phyloP scores from a whole-genome alignment of 2,888 invertebrate genomes.

The Mylabris sibirica region DNA sequence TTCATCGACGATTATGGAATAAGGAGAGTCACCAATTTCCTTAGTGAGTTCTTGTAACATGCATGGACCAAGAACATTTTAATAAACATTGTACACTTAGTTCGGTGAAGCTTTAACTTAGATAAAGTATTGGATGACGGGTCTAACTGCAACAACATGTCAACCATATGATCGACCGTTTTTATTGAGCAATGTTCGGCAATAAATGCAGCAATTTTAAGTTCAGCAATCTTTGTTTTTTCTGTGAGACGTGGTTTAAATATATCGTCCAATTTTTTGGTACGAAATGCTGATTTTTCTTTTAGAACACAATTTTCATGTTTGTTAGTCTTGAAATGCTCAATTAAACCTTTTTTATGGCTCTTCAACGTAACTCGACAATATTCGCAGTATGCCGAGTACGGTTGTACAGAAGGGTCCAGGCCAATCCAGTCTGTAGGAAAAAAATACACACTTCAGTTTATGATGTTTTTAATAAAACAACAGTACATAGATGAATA shows the following conservation, averaged over 20 bases:
- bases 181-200: slow-evolving; percentile 29
- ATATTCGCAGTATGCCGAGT: too few relatives aligned
- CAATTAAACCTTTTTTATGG: too few relatives aligned
- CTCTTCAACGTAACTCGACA: too few relatives aligned
- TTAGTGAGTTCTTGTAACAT: slow-evolving; percentile 29
- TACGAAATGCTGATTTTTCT: too few relatives aligned
- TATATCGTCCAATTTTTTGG: too few relatives aligned
- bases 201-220: slow-evolving; percentile 31
- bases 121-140: slow-evolving; percentile 23
- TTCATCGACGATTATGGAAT: slow-evolving; percentile 32
- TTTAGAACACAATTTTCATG: too few relatives aligned
- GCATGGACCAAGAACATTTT: slow-evolving; percentile 36
- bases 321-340: too few relatives aligned
- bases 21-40: slow-evolving; percentile 23
- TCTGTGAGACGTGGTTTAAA: background rate
- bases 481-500: too few relatives aligned
- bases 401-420: too few relatives aligned
- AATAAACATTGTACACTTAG: slow-evolving; percentile 38
- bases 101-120: slow-evolving; percentile 33
- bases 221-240: slow-evolving; percentile 26
- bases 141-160: slow-evolving; percentile 25
- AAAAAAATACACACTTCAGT: too few relatives aligned
- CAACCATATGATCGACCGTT: slow-evolving; percentile 29
- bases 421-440: too few relatives aligned
- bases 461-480: too few relatives aligned